These are phyloP conservation scores for Palloptera scutellata DNA, from an alignment of 2,888 invertebrate genomes.

Conservation along the genomic window DNA sequence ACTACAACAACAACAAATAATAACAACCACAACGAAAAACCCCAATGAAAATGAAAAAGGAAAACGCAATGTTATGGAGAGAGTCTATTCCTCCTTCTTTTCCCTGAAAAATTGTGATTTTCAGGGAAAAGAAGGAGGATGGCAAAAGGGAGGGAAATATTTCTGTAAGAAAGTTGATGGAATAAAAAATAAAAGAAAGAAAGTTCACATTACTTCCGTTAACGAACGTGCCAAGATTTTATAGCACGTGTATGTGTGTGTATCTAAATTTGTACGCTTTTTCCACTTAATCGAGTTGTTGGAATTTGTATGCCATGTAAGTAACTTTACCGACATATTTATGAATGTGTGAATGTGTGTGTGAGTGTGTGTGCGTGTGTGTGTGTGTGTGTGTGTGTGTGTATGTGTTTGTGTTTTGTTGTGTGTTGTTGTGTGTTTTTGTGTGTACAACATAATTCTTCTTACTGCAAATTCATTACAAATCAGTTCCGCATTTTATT, in stretches of 20 bases:
- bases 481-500: constrained; percentile 33
- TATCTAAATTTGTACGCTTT: constrained; percentile 22
- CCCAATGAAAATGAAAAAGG: constrained; percentile 7
- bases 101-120: background rate
- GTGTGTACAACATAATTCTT: no score
- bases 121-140: no score
- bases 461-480: constrained; percentile 14
- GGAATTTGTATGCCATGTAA: constrained; percentile 36
- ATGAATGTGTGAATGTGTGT: no score
- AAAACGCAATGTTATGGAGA: constrained; percentile 4
- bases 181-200: no score
- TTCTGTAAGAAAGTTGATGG: no score
- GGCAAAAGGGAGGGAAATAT: no score
- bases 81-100: constrained; percentile 14
- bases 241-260: constrained; percentile 7
- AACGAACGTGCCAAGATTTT: constrained; percentile 14
- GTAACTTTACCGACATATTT: background rate
- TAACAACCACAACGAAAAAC: background rate
- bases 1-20: no score
- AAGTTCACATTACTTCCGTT: background rate
- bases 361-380: no score
- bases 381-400: no score
- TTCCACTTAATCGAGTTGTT: constrained; percentile 42
- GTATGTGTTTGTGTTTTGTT: no score
- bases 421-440: no score